Percentiles rank a stretch among this genome's conserved stretches.
phyloP scores from a whole-genome alignment of 2,113 vertebrate genomes.

The Mixornis gularis region DNA sequence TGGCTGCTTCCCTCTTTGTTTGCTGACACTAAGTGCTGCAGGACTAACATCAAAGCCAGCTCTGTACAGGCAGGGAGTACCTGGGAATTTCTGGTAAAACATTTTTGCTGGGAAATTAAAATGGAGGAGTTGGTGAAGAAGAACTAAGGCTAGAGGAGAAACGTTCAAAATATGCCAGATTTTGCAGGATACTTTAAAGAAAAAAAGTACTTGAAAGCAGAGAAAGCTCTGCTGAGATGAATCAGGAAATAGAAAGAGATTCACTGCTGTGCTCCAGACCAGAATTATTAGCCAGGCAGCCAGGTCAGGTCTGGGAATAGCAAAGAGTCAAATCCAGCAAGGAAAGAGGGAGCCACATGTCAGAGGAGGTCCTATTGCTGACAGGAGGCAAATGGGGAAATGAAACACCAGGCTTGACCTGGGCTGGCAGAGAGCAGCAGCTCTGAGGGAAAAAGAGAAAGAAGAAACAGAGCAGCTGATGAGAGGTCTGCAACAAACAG shows the following conservation, averaged over 20 bases:
- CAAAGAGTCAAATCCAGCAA: not conserved
- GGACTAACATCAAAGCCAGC: not conserved
- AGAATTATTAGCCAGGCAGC: not conserved
- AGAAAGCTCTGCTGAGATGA: not conserved
- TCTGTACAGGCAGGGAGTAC: not conserved
- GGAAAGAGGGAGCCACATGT: not conserved
- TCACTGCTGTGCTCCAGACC: not conserved
- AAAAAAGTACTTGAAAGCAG: not conserved
- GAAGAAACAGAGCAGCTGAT: not conserved
- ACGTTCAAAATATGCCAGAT: not conserved
- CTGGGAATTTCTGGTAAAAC: not conserved
- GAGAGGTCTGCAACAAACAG: not conserved
- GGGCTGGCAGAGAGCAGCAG: not conserved
- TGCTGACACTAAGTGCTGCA: not conserved
- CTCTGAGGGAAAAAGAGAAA: constrained; percentile 30
- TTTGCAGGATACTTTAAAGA: not conserved
- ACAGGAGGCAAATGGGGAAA: constrained; percentile 25
- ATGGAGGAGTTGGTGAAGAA: not conserved
- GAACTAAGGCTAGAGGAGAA: not conserved
- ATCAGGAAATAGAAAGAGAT: not conserved
- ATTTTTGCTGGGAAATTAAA: not conserved
- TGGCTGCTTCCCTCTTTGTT: not conserved
- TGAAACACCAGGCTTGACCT: not conserved
- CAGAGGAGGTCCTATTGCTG: not conserved
- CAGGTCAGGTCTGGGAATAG: not conserved